Conservation (phyloP, 2,113 vertebrate genomes). For the Eulemur rufifrons region DNA sequence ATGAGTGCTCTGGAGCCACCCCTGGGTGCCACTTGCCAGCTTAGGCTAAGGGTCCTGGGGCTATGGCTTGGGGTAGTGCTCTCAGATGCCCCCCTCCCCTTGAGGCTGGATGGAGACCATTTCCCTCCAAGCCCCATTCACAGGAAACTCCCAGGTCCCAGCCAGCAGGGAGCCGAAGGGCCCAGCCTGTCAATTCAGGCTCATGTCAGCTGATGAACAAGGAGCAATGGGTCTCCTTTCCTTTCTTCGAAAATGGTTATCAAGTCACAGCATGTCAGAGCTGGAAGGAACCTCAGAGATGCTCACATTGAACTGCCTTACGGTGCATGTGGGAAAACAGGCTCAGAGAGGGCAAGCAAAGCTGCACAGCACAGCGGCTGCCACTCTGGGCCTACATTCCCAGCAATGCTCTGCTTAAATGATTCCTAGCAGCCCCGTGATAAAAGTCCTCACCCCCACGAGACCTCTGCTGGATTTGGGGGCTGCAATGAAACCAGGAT, state of each 20-base stretch:
- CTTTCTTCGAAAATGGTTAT: not conserved
- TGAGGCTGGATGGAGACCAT: not conserved
- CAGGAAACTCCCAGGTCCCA: not conserved
- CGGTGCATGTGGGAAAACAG: accelerated
- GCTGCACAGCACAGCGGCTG: not conserved
- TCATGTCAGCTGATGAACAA: not conserved
- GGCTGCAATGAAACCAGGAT: not conserved
- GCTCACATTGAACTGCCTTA: not conserved
- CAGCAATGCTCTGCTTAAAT: not conserved
- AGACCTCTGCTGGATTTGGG: not conserved
- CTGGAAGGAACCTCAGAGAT: not conserved
- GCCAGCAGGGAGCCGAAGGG: not conserved
- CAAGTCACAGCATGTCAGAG: not conserved
- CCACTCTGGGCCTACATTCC: no score
- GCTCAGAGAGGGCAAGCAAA: slow-evolving; percentile 2
- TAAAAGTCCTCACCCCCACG: not conserved
- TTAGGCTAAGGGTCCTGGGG: not conserved
- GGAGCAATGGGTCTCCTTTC: no score
- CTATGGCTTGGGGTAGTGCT: not conserved
- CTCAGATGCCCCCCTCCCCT: not conserved
- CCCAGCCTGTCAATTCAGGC: not conserved
- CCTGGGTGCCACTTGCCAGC: not conserved
- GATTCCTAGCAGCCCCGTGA: not conserved
- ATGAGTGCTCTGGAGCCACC: not conserved
- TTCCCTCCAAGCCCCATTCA: not conserved